A percentile compares a stretch with the other conserved stretches of the same genome.
Conservation (phyloP, 2,888 invertebrate genomes). For the Caenorhabditis sp. region DNA sequence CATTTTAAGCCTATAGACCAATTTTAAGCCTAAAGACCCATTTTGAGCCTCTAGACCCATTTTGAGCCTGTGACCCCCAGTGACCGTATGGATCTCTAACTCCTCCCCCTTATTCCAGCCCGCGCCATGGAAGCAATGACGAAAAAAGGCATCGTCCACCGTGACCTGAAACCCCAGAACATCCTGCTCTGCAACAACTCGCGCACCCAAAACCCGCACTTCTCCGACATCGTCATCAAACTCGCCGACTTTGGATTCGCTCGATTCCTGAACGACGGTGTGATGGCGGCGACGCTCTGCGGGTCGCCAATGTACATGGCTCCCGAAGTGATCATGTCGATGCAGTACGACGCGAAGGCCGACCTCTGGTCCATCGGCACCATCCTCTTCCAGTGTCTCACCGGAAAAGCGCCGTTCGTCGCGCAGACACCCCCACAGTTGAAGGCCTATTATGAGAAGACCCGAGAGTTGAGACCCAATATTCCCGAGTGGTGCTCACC, state of each 20-base stretch:
- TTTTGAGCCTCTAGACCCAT: no score
- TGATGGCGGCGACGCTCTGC: constrained; percentile 99
- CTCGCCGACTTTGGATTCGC: constrained; percentile 99
- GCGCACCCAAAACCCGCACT: constrained; percentile 87
- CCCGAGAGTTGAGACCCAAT: constrained; percentile 86
- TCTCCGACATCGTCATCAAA: constrained; percentile 94
- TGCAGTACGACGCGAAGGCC: constrained; percentile 98
- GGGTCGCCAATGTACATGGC: constrained; percentile 99
- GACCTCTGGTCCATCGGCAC: constrained; percentile 99
- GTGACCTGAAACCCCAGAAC: constrained; percentile 99
- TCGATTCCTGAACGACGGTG: constrained; percentile 97
- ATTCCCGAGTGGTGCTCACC: constrained; percentile 95
- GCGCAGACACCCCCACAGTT: constrained; percentile 98
- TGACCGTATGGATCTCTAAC: no score
- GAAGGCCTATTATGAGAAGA: constrained; percentile 97
- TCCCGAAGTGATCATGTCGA: constrained; percentile 92
- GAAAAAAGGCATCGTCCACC: constrained; percentile 97
- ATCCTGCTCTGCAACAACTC: constrained; percentile 89
- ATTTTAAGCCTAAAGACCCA: no score
- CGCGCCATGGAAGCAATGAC: constrained; percentile 98
- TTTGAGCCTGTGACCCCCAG: no score
- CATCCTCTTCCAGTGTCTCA: constrained; percentile 98
- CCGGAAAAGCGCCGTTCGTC: constrained; percentile 96
- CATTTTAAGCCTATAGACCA: no score
- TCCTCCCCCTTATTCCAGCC: constrained; percentile 86